Conservation (phyloP, 2,797 vertebrate species). For the Ciconia nigra region DNA sequence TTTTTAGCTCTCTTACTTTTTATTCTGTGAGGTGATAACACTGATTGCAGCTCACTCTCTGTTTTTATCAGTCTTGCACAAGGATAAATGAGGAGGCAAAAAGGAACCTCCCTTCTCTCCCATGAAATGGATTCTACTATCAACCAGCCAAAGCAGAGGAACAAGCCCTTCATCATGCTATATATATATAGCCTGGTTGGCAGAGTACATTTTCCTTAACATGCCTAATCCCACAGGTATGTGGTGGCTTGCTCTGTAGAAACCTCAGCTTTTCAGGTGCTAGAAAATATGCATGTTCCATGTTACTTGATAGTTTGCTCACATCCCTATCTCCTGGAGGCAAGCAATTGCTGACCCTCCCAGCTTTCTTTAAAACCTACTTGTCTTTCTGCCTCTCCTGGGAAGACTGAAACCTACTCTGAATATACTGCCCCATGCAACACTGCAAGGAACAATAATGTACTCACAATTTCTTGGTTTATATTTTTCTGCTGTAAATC, state of each 20-base stretch:
- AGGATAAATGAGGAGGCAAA: neutral
- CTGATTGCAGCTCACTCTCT: neutral
- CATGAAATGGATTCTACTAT: neutral
- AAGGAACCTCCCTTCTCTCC: slow-evolving; percentile 17
- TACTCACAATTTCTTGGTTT: neutral
- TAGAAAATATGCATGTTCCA: slow-evolving; percentile 16
- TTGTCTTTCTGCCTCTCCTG: neutral
- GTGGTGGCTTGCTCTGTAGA: slow-evolving; percentile 36
- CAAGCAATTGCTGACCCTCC: neutral
- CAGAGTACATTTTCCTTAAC: slow-evolving; percentile 21
- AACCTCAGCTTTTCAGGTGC: slow-evolving; percentile 60
- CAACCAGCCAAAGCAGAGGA: neutral
- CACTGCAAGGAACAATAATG: neutral
- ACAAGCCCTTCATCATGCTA: slow-evolving; percentile 26
- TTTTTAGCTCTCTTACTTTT: neutral
- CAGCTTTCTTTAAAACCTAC: neutral
- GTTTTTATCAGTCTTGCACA: slow-evolving; percentile 18
- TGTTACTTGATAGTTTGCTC: slow-evolving; percentile 31
- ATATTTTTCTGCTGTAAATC: neutral
- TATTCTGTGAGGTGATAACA: slow-evolving; percentile 27
- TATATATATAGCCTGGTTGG: neutral
- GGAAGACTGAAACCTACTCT: neutral
- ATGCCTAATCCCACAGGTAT: slow-evolving; percentile 56
- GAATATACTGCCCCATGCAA: neutral
- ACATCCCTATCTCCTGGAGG: slow-evolving; percentile 11